Percentiles rank a stretch among this genome's conserved stretches.
These are phyloP conservation scores for Bagarius yarrelli DNA, from an alignment of 2,113 vertebrate species.

Conservation along the genomic window DNA sequence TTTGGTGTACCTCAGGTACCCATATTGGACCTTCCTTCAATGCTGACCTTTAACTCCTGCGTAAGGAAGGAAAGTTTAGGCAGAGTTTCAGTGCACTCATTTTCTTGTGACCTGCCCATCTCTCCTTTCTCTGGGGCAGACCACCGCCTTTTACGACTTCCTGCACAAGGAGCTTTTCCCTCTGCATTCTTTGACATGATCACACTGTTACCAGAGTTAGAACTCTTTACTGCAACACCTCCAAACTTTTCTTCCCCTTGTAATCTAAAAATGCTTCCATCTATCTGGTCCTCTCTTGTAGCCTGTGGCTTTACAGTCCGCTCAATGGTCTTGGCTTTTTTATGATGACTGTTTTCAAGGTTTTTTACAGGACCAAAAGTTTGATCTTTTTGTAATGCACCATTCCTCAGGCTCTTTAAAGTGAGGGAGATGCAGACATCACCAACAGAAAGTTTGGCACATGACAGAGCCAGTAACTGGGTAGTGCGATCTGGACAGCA, in stretches of 20 bases:
- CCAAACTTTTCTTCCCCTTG: constrained; percentile 73
- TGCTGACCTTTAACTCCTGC: constrained; percentile 98
- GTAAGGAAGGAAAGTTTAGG: constrained; percentile 95
- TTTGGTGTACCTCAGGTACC: constrained; percentile 78
- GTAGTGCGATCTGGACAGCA: constrained; percentile 96
- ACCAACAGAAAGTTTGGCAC: constrained; percentile 94
- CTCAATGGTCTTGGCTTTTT: constrained; percentile 77
- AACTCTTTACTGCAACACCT: constrained; percentile 35
- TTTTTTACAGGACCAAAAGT: constrained; percentile 55
- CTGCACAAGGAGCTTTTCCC: constrained; percentile 75
- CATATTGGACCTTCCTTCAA: constrained; percentile 94
- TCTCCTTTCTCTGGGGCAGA: constrained; percentile 94
- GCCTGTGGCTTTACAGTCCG: constrained; percentile 52
- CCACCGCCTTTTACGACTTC: constrained; percentile 93
- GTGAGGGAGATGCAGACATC: constrained; percentile 98
- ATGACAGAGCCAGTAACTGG: constrained; percentile 95
- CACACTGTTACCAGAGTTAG: constrained; percentile 53
- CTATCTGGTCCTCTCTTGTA: constrained; percentile 63
- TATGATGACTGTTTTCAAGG: constrained; percentile 58
- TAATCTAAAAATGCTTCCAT: constrained; percentile 71
- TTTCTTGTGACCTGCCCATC: constrained; percentile 82
- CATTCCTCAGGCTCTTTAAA: constrained; percentile 88
- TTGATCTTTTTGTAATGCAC: constrained; percentile 67
- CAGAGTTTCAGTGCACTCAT: constrained; percentile 89
- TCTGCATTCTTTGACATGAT: constrained; percentile 79